These are phyloP conservation scores for Coelopa frigida DNA, from an alignment of 1,140 invertebrate species.

Conservation along the genomic window DNA sequence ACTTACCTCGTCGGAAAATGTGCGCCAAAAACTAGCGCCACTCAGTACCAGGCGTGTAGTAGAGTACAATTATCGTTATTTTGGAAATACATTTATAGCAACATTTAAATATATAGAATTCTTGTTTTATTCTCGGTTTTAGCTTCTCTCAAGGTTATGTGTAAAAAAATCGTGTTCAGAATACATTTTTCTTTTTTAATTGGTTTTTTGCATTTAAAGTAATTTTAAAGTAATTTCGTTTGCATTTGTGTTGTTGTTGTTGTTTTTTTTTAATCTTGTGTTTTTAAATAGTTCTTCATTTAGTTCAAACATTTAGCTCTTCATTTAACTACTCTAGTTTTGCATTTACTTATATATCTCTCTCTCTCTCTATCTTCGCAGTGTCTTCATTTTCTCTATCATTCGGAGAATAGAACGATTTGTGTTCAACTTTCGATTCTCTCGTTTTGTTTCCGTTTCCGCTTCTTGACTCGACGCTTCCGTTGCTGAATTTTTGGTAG, in stretches of 20 bases:
- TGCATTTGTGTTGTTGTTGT: conserved; percentile 3
- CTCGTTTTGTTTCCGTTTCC: too few species aligned
- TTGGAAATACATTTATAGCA: conserved; percentile 8
- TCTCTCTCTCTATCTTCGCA: background rate
- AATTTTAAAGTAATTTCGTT: conserved; percentile 14
- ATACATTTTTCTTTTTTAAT: conserved; percentile 6
- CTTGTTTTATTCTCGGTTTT: too few species aligned
- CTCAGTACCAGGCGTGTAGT: too few species aligned
- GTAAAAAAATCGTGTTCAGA: conserved; percentile 10
- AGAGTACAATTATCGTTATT: too few species aligned
- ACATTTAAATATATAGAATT: conserved; percentile 7
- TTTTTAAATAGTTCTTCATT: conserved; percentile 7
- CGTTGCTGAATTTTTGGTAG: too few species aligned
- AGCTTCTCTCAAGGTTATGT: too few species aligned
- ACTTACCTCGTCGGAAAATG: too few species aligned
- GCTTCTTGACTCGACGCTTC: too few species aligned
- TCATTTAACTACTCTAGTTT: background rate
- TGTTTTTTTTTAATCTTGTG: conserved; percentile 7
- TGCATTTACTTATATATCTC: background rate
- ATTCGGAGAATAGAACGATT: too few species aligned
- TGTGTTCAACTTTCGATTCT: too few species aligned
- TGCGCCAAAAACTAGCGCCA: too few species aligned
- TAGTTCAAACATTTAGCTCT: conserved; percentile 6
- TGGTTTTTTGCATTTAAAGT: conserved; percentile 12
- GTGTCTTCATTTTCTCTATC: too few species aligned